Base-by-base conservation (phyloP, 92 coral and sea anemone species). In the Pocillopora meandrina region DNA sequence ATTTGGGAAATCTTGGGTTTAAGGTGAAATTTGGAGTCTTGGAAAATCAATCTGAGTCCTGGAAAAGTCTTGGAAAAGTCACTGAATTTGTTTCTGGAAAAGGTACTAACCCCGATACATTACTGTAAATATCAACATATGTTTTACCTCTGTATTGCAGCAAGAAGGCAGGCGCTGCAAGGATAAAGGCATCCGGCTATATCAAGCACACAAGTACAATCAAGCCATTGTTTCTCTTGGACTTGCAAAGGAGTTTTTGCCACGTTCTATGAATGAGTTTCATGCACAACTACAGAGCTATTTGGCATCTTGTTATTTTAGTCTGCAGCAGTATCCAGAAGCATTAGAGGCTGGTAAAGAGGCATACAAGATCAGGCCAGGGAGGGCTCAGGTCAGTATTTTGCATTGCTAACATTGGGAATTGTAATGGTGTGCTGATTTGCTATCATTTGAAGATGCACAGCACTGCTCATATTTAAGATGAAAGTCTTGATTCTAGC, bases 301-400 rank as follows among this genome's bases (percentile, higher is more conserved):
- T 74, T 52, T 92, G 72, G 91, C 89, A 11, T 74, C 86, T 0
- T 89, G 90, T 59, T 75, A 91, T 77, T 92, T 91, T 84, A 31
- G 76, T 26, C 72, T 85, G 64, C 64, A 82, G 81, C 70, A 84
- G 14, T 92, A 92, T 66, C 16, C 82, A 62, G 84, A 84, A 72
- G 95, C 95, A 16, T 56, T 92, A 65, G 81, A 81, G 61, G 84
- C 93, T 60, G 95, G 95, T 34, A 81, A 92, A 68, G 91, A 87
- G 57, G 80, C 94, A 18, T 81, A 62, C 74, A 78, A 75, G 63
- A 78, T 78, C 61, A 90, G 84, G n/a, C 87, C 88, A 66, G 71
- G 79, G 31, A 77, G 85, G 67, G 82, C 80, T 20, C 85, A 68
- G 92, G 95, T 92, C 61, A 57, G 89, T 83, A 56, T 4, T 33